Conservation (phyloP, 2,113 vertebrate species). For the Coturnix japonica region DNA sequence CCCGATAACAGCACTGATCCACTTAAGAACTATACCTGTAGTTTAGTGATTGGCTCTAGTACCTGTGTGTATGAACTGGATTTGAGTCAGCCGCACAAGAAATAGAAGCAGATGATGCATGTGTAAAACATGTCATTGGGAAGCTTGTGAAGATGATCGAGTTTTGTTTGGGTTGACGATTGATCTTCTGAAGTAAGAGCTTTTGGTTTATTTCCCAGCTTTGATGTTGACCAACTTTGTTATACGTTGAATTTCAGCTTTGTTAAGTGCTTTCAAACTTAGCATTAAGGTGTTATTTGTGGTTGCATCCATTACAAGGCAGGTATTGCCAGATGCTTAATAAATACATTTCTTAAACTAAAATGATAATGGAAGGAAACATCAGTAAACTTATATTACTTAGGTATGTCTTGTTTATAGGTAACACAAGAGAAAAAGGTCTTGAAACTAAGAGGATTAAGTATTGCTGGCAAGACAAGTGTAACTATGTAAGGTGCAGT, state of each 20-base stretch:
- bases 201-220: constrained; percentile 11
- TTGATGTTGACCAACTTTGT: neutral
- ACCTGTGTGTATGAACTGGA: neutral
- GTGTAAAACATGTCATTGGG: neutral
- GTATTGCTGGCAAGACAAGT: neutral
- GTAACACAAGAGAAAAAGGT: neutral
- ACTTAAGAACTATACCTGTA: neutral
- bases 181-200: neutral
- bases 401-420: no score
- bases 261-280: neutral
- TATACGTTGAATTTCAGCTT: neutral
- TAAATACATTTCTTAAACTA: neutral
- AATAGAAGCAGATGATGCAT: neutral
- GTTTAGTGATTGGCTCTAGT: neutral
- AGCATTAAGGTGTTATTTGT: neutral
- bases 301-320: neutral
- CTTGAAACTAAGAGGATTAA: neutral
- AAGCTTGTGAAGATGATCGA: neutral
- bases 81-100: neutral
- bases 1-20: neutral
- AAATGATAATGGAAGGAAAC: neutral
- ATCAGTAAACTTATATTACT: no score
- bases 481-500: neutral
- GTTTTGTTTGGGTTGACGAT: neutral
- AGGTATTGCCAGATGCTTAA: neutral